Conservation (phyloP, 2,888 invertebrate genomes). For the Tricholauxania praeusta region DNA sequence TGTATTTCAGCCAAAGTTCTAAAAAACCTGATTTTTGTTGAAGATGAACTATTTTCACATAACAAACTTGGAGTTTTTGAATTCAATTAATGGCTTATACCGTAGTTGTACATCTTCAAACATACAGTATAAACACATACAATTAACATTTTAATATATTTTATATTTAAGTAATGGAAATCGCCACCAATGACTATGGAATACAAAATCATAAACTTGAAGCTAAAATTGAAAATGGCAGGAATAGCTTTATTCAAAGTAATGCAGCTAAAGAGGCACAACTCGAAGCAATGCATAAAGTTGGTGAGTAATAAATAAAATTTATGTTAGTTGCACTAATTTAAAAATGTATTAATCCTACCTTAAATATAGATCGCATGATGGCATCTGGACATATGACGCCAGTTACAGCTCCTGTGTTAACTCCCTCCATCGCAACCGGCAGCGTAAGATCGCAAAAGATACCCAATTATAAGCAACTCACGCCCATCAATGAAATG, state of each 20-base stretch:
- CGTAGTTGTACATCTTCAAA: too few relatives aligned
- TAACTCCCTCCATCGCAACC: slow-evolving; percentile 40
- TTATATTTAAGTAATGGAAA: slow-evolving; percentile 77
- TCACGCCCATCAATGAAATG: slow-evolving; percentile 58
- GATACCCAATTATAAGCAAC: slow-evolving; percentile 44
- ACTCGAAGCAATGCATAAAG: slow-evolving; percentile 61
- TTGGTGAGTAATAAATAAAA: slow-evolving; percentile 62
- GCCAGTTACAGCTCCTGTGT: slow-evolving; percentile 69
- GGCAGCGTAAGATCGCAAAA: background rate
- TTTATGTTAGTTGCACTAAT: background rate
- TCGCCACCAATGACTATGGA: slow-evolving; percentile 84
- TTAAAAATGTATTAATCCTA: background rate
- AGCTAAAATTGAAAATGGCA: slow-evolving; percentile 75
- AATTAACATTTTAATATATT: slow-evolving; percentile 3
- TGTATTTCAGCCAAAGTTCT: too few relatives aligned
- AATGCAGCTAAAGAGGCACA: slow-evolving; percentile 63
- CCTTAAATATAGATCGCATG: slow-evolving; percentile 67
- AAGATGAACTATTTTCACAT: too few relatives aligned
- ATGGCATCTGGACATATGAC: slow-evolving; percentile 70
- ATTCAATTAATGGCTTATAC: too few relatives aligned
- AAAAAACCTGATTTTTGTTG: too few relatives aligned
- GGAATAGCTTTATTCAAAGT: slow-evolving; percentile 71
- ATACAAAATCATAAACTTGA: slow-evolving; percentile 70
- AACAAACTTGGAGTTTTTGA: too few relatives aligned
- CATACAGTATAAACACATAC: background rate